Conservation (phyloP, 2,888 invertebrate species). For the Beris morrisii region DNA sequence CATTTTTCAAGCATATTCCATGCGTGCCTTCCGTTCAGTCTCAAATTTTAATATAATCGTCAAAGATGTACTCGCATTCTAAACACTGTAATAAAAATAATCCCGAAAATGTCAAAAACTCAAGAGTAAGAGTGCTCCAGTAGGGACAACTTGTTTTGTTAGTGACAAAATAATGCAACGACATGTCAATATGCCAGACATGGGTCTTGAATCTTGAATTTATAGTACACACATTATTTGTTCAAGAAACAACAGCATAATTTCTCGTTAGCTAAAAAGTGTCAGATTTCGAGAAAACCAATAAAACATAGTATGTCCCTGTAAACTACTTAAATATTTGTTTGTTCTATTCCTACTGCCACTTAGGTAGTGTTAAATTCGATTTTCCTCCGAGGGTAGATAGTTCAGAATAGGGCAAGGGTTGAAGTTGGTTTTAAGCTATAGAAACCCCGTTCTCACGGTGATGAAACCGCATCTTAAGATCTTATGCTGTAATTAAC, state of each 20-base stretch:
- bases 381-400: not conserved
- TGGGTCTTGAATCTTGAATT: slow-evolving; percentile 1
- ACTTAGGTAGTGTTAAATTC: slow-evolving; percentile 1
- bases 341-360: not conserved
- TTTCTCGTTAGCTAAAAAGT: slow-evolving; percentile 29
- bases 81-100: too few species aligned
- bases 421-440: too few species aligned
- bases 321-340: slow-evolving; percentile 6
- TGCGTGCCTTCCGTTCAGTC: too few species aligned
- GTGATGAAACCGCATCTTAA: not conserved
- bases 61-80: too few species aligned
- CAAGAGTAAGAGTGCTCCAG: too few species aligned
- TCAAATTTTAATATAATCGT: too few species aligned
- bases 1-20: too few species aligned
- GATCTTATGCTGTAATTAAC: not conserved
- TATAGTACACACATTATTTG: not conserved
- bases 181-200: slow-evolving; percentile 31
- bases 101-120: too few species aligned
- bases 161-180: slow-evolving; percentile 27
- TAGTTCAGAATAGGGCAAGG: not conserved
- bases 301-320: slow-evolving; percentile 30
- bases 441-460: too few species aligned
- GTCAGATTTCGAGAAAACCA: slow-evolving; percentile 38
- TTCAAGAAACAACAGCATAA: slow-evolving; percentile 7
- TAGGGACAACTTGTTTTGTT: slow-evolving; percentile 8